Conservation (phyloP, 2,113 vertebrate species). For the Paralichthys olivaceus region DNA sequence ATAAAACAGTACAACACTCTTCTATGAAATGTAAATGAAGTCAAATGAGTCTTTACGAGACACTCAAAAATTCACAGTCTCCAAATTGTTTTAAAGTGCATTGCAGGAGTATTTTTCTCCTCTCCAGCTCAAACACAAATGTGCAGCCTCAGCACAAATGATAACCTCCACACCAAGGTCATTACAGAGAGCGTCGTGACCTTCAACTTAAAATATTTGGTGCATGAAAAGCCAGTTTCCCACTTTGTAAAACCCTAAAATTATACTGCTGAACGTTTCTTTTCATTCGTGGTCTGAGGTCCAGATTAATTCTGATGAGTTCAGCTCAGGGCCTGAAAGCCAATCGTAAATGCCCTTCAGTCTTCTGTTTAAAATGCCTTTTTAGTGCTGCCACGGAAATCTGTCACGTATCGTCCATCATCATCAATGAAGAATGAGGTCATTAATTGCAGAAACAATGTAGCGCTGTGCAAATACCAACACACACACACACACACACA, state of each 20-base stretch:
- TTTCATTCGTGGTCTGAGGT: conserved; percentile 61
- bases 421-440: conserved; percentile 57
- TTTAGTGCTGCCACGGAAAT: conserved; percentile 48
- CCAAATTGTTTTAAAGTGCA: not conserved
- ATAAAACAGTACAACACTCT: not conserved
- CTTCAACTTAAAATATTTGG: conserved; percentile 68
- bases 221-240: conserved; percentile 59
- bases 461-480: conserved; percentile 29
- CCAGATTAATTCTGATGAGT: conserved; percentile 71
- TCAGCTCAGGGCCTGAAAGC: conserved; percentile 48
- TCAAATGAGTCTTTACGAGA: conserved; percentile 9
- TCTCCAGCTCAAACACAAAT: conserved; percentile 25
- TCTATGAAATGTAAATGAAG: not conserved
- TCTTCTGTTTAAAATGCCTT: conserved; percentile 55
- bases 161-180: conserved; percentile 30
- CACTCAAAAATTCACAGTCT: not conserved
- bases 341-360: conserved; percentile 71
- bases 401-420: conserved; percentile 61
- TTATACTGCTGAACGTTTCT: conserved; percentile 60
- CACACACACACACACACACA: conserved; percentile 25
- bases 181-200: conserved; percentile 52
- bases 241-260: conserved; percentile 51
- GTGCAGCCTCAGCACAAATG: conserved; percentile 48
- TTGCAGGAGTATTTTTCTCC: not conserved
- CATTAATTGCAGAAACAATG: conserved; percentile 25